Percentiles rank a stretch among this genome's conserved stretches.
Conservation (phyloP, 2,113 vertebrate species). For the Oreochromis niloticus region DNA sequence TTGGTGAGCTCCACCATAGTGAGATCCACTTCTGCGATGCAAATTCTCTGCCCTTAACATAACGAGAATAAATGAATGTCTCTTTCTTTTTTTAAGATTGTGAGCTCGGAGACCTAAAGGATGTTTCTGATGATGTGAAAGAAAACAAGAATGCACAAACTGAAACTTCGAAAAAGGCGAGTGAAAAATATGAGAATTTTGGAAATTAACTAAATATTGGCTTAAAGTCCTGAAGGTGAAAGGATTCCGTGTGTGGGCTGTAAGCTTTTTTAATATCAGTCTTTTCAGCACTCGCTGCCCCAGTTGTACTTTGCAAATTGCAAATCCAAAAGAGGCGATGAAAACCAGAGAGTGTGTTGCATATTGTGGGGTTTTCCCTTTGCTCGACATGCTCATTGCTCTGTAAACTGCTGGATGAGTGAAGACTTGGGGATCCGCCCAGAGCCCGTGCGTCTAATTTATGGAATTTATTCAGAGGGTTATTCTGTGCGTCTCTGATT, state of each 20-base stretch:
- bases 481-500: neutral
- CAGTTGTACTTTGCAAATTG: neutral
- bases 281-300: neutral
- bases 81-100: slow-evolving; percentile 74
- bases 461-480: neutral
- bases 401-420: neutral
- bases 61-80: neutral
- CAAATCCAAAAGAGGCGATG: neutral
- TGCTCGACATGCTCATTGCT: neutral
- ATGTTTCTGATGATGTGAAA: slow-evolving; percentile 81
- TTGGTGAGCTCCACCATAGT: slow-evolving; percentile 67
- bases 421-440: neutral
- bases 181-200: neutral
- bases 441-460: slow-evolving; percentile 20
- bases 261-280: neutral
- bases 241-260: neutral
- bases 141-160: slow-evolving; percentile 59
- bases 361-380: slow-evolving; percentile 30
- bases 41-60: neutral
- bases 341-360: neutral
- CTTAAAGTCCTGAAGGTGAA: neutral
- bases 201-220: neutral
- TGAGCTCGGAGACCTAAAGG: slow-evolving; percentile 83
- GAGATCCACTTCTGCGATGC: neutral
- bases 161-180: slow-evolving; percentile 59